A percentile compares a stretch with the other conserved stretches of the same genome.
These are phyloP conservation scores for Idaea dimidiata DNA, from an alignment of 2,888 invertebrate species.

Conservation along the genomic window DNA sequence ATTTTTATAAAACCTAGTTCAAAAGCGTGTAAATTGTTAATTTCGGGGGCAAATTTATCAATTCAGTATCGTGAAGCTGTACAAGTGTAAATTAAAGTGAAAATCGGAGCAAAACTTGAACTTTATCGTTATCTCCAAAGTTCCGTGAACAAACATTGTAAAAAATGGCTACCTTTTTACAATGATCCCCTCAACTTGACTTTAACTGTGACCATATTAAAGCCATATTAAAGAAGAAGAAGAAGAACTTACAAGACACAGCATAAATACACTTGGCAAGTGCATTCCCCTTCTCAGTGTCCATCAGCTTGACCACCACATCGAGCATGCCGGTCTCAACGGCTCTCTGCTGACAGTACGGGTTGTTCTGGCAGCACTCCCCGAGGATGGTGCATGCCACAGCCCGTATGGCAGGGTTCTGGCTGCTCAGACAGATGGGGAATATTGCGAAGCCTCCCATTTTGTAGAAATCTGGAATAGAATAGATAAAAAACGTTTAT, in stretches of 20 bases:
- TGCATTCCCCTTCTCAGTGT: conserved; percentile 79
- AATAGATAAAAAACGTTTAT: background rate
- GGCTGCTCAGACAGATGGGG: conserved; percentile 83
- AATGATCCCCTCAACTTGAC: too few relatives aligned
- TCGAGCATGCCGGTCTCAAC: conserved; percentile 84
- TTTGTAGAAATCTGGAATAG: conserved; percentile 87
- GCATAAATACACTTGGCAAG: conserved; percentile 88
- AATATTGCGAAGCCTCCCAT: conserved; percentile 90
- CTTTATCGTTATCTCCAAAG: too few relatives aligned
- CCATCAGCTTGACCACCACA: conserved; percentile 81
- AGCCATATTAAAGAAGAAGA: background rate
- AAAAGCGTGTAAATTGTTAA: too few relatives aligned
- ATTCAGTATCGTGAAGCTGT: too few relatives aligned
- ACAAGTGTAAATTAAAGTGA: too few relatives aligned
- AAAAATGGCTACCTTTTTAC: too few relatives aligned
- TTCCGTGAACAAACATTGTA: too few relatives aligned
- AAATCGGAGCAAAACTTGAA: too few relatives aligned
- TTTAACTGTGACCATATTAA: too few relatives aligned
- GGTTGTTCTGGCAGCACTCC: conserved; percentile 92
- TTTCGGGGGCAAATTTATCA: too few relatives aligned
- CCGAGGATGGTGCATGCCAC: conserved; percentile 86
- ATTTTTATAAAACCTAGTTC: too few relatives aligned
- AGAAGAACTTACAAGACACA: conserved; percentile 84
- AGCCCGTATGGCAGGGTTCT: conserved; percentile 82
- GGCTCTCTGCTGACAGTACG: conserved; percentile 87